phyloP scores from a whole-genome alignment of 2,113 vertebrate species.

The Macquaria ambigua region DNA sequence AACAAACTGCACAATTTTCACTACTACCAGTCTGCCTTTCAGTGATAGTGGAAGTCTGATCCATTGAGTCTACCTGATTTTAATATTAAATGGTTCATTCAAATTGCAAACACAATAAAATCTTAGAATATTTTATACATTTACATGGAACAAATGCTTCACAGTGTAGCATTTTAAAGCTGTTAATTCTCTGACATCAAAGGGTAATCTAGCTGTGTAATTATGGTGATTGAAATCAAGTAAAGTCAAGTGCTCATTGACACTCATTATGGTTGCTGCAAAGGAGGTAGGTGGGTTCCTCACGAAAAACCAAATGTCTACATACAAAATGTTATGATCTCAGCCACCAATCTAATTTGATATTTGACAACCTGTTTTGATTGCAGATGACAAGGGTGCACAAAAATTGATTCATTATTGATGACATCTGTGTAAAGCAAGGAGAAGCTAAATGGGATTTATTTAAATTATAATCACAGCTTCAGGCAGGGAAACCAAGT shows the following conservation, averaged over 20 bases:
- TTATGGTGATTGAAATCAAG: constrained; percentile 37
- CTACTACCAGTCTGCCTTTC: constrained; percentile 14
- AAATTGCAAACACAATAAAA: constrained; percentile 5
- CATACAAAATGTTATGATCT: constrained; percentile 22
- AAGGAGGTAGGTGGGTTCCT: constrained; percentile 7
- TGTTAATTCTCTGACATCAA: constrained; percentile 27
- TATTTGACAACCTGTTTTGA: constrained; percentile 7
- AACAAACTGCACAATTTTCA: constrained; percentile 4
- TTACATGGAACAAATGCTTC: background rate
- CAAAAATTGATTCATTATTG: background rate
- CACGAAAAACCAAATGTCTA: background rate
- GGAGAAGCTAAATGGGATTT: background rate
- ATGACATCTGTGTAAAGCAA: background rate
- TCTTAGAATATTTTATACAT: background rate
- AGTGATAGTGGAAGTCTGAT: constrained; percentile 27
- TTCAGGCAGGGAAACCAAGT: background rate
- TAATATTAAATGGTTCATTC: constrained; percentile 36
- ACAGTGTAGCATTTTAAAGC: constrained; percentile 7
- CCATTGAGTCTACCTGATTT: background rate
- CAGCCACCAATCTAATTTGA: background rate
- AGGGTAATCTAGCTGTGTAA: constrained; percentile 34
- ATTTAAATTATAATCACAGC: background rate
- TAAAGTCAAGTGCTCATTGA: constrained; percentile 49
- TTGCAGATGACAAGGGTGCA: background rate
- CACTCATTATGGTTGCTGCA: constrained; percentile 16